Conservation (phyloP, 2,113 vertebrate species). For the Ictidomys tridecemlineatus region DNA sequence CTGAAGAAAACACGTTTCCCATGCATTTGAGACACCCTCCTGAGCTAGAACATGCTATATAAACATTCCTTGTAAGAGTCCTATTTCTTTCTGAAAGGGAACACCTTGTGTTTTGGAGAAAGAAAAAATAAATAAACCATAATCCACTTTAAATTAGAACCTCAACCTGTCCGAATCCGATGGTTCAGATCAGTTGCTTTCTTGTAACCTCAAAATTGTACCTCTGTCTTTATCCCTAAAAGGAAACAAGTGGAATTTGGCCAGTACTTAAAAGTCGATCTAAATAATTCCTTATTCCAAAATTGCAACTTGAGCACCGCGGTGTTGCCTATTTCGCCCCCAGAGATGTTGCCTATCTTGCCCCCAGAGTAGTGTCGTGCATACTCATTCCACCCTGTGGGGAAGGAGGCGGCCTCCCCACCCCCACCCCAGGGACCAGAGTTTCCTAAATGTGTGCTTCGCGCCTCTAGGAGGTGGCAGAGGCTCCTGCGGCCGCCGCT, state of each 20-base stretch:
- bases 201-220: background rate
- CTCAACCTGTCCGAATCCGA: background rate
- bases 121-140: background rate
- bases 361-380: fast-evolving
- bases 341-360: background rate
- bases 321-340: background rate
- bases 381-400: no score
- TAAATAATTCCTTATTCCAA: background rate
- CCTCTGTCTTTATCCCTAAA: background rate
- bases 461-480: background rate
- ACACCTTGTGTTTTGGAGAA: background rate
- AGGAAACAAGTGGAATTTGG: background rate
- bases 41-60: background rate
- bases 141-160: constrained; percentile 22
- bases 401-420: background rate
- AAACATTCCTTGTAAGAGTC: background rate
- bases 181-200: background rate
- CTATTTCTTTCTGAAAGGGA: background rate
- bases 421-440: no score
- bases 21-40: background rate
- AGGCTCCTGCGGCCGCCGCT: fast-evolving
- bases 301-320: background rate
- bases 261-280: background rate
- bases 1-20: background rate
- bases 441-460: no score